Base-by-base conservation (phyloP, 2,888 invertebrate genomes). In the Tetranychus truncatus region DNA sequence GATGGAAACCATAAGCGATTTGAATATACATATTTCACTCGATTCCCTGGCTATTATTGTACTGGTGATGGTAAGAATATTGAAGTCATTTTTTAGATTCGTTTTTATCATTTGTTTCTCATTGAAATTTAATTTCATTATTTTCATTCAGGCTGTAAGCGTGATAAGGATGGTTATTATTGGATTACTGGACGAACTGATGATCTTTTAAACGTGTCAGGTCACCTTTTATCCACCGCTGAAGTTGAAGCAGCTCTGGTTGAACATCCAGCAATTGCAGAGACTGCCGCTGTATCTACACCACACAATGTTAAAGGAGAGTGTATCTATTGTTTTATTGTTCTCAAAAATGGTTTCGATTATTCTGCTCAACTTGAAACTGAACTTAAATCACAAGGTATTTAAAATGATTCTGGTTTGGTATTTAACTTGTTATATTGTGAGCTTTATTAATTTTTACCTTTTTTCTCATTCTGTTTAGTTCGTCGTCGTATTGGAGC, bases 201-300 rank as follows among this genome's bases (percentile, higher is more conserved):
- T 82, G 99, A 99, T 83, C 95, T 99, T 93, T 85, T 99, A 79
- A 99, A 99, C 83, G 96, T 99, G 9, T 95, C 95, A 2, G 99
- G 97, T 0, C 97, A 99, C 84, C 86, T 99, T 75, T 90, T 99
- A 88, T 95, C 95, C 77, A 99, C 97, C 0, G 91, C 97, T 0
- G 95, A 99, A 85, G 85, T 87, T 44, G 87, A 87, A 80, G 84
- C 85, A 0, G 85, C 85, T 9, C 80, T 85, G 46, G 82, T 84
- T 7, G 83, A 83, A 75, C 84, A 86, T 78, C 77, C 79, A 45
- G 80, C 82, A 67, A 91, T 99, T 0, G 88, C 95, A 0, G 99
- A 99, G 83, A 92, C 96, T 0, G 99, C 99, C 0, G 97, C 95
- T 0, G 97, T 99, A 0, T 90, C 95, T 7, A 89, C 91, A 79